Evolutionary conservation across 37 sponge, comb jelly and placozoan species (phyloP).

Genomic region (Ephydatia muelleri): DNA sequence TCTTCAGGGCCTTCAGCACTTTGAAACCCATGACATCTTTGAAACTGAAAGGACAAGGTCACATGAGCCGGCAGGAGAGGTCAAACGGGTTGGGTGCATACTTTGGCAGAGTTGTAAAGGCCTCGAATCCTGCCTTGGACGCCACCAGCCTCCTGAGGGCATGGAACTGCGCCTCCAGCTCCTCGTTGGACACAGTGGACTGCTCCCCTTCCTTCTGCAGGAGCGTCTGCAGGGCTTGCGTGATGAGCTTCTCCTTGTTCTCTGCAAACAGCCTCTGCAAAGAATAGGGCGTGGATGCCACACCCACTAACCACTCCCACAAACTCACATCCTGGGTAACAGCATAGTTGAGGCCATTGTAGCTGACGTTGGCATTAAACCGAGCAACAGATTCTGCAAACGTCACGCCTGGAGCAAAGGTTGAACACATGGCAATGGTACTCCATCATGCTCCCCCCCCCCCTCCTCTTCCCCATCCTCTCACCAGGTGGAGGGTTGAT

Average conservation of each 20-base stretch:
- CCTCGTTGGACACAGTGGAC: slow-evolving; percentile 49
- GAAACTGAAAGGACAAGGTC: slow-evolving; percentile 44
- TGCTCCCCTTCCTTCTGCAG: slow-evolving; percentile 79
- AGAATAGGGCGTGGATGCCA: not conserved
- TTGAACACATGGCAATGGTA: not conserved
- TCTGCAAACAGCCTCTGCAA: slow-evolving; percentile 88
- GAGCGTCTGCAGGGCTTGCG: slow-evolving; percentile 73
- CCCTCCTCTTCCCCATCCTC: not conserved
- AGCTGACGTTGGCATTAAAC: slow-evolving; percentile 95
- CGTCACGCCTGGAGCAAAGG: slow-evolving; percentile 15
- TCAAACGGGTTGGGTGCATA: slow-evolving; percentile 20
- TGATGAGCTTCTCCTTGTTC: slow-evolving; percentile 98
- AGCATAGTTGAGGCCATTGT: slow-evolving; percentile 97
- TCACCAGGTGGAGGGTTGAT: slow-evolving; percentile 56
- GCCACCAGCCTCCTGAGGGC: slow-evolving; percentile 96
- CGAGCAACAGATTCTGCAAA: slow-evolving; percentile 78
- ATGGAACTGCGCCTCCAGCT: slow-evolving; percentile 97
- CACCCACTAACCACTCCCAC: not conserved
- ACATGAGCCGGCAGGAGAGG: not conserved
- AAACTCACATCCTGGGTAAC: slow-evolving; percentile 81
- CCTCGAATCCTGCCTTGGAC: slow-evolving; percentile 93
- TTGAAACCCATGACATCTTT: slow-evolving; percentile 74
- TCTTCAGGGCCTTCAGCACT: slow-evolving; percentile 89
- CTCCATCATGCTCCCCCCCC: not conserved
- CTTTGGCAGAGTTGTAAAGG: slow-evolving; percentile 90